Base-by-base conservation (phyloP, 2,797 vertebrate genomes). In the Microcaecilia unicolor region DNA sequence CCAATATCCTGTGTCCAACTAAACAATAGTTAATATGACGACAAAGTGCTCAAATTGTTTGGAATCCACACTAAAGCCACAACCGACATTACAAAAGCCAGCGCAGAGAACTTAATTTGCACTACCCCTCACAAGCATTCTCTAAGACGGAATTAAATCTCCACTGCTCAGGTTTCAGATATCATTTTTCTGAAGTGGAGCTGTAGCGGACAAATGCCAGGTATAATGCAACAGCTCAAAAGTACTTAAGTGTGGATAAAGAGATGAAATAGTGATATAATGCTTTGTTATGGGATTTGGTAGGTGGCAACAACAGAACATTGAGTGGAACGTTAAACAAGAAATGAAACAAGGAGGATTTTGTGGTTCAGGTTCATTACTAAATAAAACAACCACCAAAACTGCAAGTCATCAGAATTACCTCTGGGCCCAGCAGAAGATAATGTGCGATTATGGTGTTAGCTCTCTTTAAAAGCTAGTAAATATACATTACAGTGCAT, bases 191-290 rank as follows among this genome's bases (percentile, higher is more conserved):
- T 1, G 7, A 25, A 22, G 15, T 10, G 2, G 2, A 1, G 24
- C 7, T 36, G 7, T 7, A 15, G 18, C 1, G 10, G 37, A 51
- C 31, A 32, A 52, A 48, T 17, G 35, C 25, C 23, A 19, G 30
- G 15, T 41, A 28, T 4, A 14, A 36, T 33, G 46, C n/a, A 22
- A 25, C 18, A 37, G 40, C 44, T 42, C 40, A 39, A 33, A 50
- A 31, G 15, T 34, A 15, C 35, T 39, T 41, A 48, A n/a, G 25
- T 13, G 8, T 11, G 32, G 31, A 37, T 31, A 19, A 42, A 48
- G 41, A 34, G 28, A 20, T 44, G 40, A 38, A 22, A 36, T 25
- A 15, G 3, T 3, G 13, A 29, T 15, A 35, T 17, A 6, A 15
- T 17, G 26, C 11, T 17, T 36, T 12, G 23, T 43, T 24, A 20